phyloP scores from a whole-genome alignment of 1,140 invertebrate genomes.

The Nautilus pompilius region DNA sequence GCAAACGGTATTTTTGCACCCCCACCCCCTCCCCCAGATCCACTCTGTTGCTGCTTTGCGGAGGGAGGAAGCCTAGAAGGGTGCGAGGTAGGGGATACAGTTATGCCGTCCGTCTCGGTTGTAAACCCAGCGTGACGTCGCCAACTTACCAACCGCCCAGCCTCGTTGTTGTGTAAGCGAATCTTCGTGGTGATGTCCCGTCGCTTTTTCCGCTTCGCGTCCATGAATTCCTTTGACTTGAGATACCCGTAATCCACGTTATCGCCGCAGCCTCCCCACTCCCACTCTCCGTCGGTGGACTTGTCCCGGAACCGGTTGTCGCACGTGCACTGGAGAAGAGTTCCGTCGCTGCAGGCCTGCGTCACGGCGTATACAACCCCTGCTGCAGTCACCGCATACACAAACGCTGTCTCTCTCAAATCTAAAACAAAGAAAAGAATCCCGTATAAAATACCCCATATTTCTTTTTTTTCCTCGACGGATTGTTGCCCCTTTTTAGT shows the following conservation, averaged over 20 bases:
- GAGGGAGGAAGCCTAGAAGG: no score
- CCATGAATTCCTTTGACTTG: constrained; percentile 89
- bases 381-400: constrained; percentile 82
- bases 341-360: constrained; percentile 67
- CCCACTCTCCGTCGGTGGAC: constrained; percentile 77
- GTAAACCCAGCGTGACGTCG: no score
- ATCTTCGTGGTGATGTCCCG: constrained; percentile 47
- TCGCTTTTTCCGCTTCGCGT: constrained; percentile 63
- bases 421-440: constrained; percentile 61
- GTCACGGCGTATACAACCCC: constrained; percentile 84
- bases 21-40: no score
- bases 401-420: constrained; percentile 85
- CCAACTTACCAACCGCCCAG: constrained; percentile 45
- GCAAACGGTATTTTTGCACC: no score
- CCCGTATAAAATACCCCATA: background rate
- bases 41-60: no score
- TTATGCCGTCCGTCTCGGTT: no score
- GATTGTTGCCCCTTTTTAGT: no score
- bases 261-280: constrained; percentile 95
- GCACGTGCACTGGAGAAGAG: constrained; percentile 48
- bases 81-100: no score
- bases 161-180: constrained; percentile 54
- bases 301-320: constrained; percentile 43
- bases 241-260: constrained; percentile 93
- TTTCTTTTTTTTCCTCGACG: no score